Conservation (phyloP, 2,797 vertebrate genomes). For the Buphagus erythrorhynchus region DNA sequence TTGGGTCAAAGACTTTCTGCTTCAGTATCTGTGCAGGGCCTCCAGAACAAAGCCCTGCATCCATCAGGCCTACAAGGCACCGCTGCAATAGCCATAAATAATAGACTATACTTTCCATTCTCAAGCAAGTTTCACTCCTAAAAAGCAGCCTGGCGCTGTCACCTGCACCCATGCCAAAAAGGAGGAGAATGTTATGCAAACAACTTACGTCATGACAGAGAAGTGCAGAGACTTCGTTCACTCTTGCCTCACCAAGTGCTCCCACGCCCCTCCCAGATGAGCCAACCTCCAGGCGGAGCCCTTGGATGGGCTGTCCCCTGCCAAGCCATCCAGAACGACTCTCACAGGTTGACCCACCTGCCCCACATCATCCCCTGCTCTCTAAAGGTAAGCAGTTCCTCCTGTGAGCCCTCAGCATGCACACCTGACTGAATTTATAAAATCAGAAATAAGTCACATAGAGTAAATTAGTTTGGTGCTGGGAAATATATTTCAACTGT, state of each 20-base stretch:
- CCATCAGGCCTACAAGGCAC: not conserved
- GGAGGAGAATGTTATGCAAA: not conserved
- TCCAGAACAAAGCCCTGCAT: not conserved
- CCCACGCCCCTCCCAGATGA: not conserved
- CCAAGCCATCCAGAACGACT: not conserved
- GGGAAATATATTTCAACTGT: not conserved
- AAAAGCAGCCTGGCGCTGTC: not conserved
- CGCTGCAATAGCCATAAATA: not conserved
- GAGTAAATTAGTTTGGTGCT: not conserved
- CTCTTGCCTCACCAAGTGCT: not conserved
- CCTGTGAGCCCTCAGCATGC: not conserved
- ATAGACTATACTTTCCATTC: not conserved
- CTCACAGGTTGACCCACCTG: not conserved
- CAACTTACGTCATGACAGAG: not conserved
- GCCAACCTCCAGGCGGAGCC: not conserved
- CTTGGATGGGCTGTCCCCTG: not conserved
- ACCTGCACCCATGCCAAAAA: not conserved
- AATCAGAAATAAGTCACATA: not conserved
- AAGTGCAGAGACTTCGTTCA: not conserved
- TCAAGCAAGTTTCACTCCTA: not conserved
- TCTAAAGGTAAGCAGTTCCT: not conserved
- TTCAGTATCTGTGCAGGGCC: rapidly evolving
- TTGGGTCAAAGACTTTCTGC: not conserved
- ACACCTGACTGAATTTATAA: not conserved
- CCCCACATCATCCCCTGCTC: not conserved